Base-by-base conservation (phyloP, 2,888 invertebrate species). In the Nephrotoma guestfalica region DNA sequence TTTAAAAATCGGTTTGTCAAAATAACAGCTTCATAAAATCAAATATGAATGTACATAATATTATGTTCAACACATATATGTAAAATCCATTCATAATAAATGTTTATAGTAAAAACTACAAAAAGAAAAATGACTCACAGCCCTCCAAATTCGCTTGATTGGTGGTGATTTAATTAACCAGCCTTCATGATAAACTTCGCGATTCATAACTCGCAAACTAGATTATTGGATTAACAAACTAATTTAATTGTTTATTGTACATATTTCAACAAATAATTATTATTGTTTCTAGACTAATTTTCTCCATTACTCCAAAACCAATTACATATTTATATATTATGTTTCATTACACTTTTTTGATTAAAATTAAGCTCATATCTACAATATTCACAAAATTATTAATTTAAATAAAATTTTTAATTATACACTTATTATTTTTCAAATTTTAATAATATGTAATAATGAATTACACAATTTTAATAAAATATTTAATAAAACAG, bases 111-210 rank as follows among this genome's bases (percentile, higher is more conserved):
- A 30, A 51, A 51, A 51, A 51, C 42, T 15, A 51, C 51, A 51
- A 30, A 30, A 30, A 30, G 30, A 86, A 87, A 87, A 87, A 88
- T 89, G 88, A 95, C 97, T 95, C 94, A 98, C 98, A 92, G 97
- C 97, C 94, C 97, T 94, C 95, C 97, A 97, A 90, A 97, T 95
- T 89, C 96, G 94, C 93, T 97, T 97, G 87, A 96, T 95, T 87
- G 98, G 98, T 89, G 98, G 98, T 87, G 98, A 98, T 93, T 98
- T 98, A 88, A 96, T 97, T 89, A 98, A 93, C 98, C 98, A 98
- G 88, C 98, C 98, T 92, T 97, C 96, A 90, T 96, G 95, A 88
- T 97, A 95, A 88, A 96, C 94, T 92, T 96, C 96, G 91, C 93
- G 93, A 88, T 92, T 92, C 89, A 91, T 92, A 11, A 15, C 15